Evolutionary conservation across 2,113 vertebrate species (phyloP).

Genomic region (Thinocorus orbignyianus): DNA sequence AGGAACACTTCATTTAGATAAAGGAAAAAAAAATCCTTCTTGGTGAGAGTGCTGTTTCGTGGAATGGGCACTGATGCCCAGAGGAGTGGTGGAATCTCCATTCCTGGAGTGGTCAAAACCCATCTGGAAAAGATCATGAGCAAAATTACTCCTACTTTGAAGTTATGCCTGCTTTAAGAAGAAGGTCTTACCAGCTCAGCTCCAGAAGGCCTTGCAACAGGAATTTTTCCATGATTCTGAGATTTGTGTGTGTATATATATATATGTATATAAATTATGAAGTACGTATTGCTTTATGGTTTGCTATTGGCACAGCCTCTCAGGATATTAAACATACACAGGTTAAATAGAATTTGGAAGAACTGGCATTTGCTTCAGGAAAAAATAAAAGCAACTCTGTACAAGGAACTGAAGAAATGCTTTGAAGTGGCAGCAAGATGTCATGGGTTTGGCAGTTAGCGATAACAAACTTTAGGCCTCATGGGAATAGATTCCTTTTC

Average conservation of each 20-base stretch:
- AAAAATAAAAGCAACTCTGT: conserved; percentile 5
- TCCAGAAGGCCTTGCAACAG: background rate
- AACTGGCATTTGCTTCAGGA: conserved; percentile 28
- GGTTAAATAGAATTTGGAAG: conserved; percentile 46
- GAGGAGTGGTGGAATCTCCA: background rate
- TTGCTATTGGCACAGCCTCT: conserved; percentile 32
- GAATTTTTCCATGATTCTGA: background rate
- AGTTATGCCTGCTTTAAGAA: background rate
- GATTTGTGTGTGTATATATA: accelerated
- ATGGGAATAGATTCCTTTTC: background rate
- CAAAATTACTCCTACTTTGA: background rate
- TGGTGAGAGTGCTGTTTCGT: background rate
- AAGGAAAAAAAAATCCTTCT: background rate
- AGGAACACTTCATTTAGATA: background rate
- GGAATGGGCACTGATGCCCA: background rate
- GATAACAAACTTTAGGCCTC: conserved; percentile 23
- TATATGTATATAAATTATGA: background rate
- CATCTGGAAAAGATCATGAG: background rate
- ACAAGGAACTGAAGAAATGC: conserved; percentile 16
- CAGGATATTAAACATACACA: conserved; percentile 18
- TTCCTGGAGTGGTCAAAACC: background rate
- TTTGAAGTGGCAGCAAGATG: conserved; percentile 46
- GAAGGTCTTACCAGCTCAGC: background rate
- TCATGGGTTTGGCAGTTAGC: conserved; percentile 17
- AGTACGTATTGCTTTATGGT: background rate